Conservation (phyloP, 1,140 invertebrate genomes). For the Drosophila bifasciata region DNA sequence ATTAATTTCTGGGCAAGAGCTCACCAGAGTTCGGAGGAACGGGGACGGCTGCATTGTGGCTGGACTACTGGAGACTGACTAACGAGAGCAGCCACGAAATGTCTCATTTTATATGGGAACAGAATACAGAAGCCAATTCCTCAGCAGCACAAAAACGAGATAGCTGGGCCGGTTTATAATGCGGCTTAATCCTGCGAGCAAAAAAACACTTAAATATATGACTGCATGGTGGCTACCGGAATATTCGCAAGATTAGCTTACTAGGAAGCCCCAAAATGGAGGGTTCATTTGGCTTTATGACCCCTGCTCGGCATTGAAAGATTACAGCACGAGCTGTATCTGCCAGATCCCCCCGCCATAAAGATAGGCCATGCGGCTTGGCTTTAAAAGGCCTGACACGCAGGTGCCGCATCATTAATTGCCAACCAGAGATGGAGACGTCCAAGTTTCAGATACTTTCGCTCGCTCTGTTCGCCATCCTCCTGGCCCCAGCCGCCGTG, state of each 20-base stretch:
- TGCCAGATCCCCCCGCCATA: slow-evolving; percentile 18
- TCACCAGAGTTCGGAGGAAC: slow-evolving; percentile 53
- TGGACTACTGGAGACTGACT: slow-evolving; percentile 30
- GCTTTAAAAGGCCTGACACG: slow-evolving; percentile 59
- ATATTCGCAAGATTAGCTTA: slow-evolving; percentile 33
- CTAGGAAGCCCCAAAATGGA: slow-evolving; percentile 30
- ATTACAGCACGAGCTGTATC: slow-evolving; percentile 31
- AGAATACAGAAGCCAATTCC: too few species aligned
- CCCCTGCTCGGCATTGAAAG: slow-evolving; percentile 57
- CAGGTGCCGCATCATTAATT: slow-evolving; percentile 33
- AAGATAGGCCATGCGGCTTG: slow-evolving; percentile 44
- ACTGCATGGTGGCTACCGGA: slow-evolving; percentile 16
- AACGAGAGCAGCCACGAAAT: slow-evolving; percentile 20
- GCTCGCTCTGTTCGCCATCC: slow-evolving; percentile 20
- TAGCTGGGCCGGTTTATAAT: slow-evolving; percentile 39
- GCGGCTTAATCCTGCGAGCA: slow-evolving; percentile 15
- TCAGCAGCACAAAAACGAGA: slow-evolving; percentile 8
- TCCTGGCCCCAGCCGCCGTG: slow-evolving; percentile 21
- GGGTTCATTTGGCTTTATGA: slow-evolving; percentile 47
- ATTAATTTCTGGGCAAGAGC: background rate
- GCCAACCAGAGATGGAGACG: slow-evolving; percentile 47
- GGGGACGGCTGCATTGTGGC: slow-evolving; percentile 42
- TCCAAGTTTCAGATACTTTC: slow-evolving; percentile 18
- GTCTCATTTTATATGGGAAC: slow-evolving; percentile 53
- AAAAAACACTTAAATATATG: slow-evolving; percentile 23